Evolutionary conservation across 2,888 invertebrate genomes (phyloP).

Genomic region (Pogonocherus hispidulus): DNA sequence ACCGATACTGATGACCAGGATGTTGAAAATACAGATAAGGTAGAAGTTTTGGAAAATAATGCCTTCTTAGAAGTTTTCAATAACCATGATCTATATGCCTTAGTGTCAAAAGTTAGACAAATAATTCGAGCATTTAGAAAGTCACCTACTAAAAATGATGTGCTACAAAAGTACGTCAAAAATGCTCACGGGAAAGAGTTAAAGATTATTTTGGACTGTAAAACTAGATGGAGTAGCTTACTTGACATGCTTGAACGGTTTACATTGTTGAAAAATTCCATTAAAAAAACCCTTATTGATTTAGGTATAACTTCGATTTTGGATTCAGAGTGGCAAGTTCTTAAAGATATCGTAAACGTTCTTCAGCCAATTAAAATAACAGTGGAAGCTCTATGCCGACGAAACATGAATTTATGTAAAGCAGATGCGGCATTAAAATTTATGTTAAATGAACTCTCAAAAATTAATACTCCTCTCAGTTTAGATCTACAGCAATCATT

Average conservation of each 20-base stretch:
- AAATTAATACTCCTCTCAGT: too few relatives aligned
- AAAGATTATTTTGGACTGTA: slow-evolving; percentile 33
- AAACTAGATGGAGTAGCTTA: slow-evolving; percentile 31
- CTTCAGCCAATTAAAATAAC: too few relatives aligned
- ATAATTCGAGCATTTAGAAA: slow-evolving; percentile 16
- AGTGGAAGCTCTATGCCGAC: not conserved
- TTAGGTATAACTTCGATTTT: too few relatives aligned
- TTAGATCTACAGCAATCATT: too few relatives aligned
- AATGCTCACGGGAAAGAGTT: slow-evolving; percentile 28
- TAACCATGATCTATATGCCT: too few relatives aligned
- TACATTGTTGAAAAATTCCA: not conserved
- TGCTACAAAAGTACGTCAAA: slow-evolving; percentile 28
- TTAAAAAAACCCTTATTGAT: not conserved
- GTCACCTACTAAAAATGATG: slow-evolving; percentile 26
- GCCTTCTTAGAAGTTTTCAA: too few relatives aligned
- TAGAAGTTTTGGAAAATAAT: too few relatives aligned
- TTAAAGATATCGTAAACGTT: too few relatives aligned
- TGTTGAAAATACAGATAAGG: too few relatives aligned
- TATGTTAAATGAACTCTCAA: too few relatives aligned
- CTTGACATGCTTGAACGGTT: slow-evolving; percentile 12
- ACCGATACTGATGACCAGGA: not conserved
- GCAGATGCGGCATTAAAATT: too few relatives aligned
- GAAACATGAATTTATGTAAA: not conserved
- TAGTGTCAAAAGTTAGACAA: slow-evolving; percentile 7
- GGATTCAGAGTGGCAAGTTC: too few relatives aligned